Evolutionary conservation across 1,140 invertebrate species (phyloP).

Genomic region (Hirudo medicinalis): DNA sequence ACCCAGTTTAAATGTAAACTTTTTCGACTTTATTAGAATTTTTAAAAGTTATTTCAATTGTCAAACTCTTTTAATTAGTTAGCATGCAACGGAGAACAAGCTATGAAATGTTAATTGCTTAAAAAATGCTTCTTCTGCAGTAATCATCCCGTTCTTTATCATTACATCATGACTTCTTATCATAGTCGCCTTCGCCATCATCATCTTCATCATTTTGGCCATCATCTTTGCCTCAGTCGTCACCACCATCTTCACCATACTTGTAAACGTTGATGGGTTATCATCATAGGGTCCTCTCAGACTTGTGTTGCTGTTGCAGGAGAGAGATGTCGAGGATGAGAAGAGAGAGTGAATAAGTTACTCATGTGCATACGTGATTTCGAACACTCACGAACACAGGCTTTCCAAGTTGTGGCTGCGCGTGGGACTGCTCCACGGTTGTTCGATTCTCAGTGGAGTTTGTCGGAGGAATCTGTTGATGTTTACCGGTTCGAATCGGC

Average conservation of each 20-base stretch:
- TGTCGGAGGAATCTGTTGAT: neutral
- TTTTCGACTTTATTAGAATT: too few species aligned
- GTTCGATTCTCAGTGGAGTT: neutral
- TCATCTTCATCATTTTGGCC: neutral
- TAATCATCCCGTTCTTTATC: too few species aligned
- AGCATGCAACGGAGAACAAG: too few species aligned
- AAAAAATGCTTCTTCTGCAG: slow-evolving; percentile 43
- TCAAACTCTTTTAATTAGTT: too few species aligned
- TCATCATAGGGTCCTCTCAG: neutral
- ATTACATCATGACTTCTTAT: too few species aligned
- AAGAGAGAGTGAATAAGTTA: neutral
- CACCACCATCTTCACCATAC: neutral
- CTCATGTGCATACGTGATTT: neutral
- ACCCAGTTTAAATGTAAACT: too few species aligned
- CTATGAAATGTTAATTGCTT: too few species aligned
- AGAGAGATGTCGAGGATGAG: slow-evolving; percentile 8
- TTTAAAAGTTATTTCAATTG: too few species aligned
- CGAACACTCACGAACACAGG: neutral
- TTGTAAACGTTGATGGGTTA: too few species aligned
- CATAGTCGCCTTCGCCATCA: neutral
- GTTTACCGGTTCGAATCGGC: neutral
- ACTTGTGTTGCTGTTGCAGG: neutral
- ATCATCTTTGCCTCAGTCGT: neutral
- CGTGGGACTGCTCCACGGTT: neutral
- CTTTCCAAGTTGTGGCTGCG: neutral